phyloP scores from a whole-genome alignment of 2,888 invertebrate genomes.

The Entomobrya proxima region DNA sequence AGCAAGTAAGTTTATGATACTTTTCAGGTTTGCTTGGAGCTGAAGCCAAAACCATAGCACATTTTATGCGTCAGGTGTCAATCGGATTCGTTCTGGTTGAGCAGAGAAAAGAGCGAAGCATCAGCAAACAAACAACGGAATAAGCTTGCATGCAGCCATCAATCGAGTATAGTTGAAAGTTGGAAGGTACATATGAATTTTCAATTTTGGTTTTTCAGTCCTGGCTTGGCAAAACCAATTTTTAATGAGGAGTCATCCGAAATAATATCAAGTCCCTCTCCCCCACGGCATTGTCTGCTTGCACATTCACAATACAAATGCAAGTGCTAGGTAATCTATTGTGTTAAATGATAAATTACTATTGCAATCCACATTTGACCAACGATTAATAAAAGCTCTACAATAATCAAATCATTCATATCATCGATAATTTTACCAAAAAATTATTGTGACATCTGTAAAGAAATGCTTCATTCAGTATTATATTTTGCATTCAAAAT shows the following conservation, averaged over 20 bases:
- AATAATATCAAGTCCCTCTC: background rate
- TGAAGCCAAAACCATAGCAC: conserved; percentile 46
- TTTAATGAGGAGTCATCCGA: conserved; percentile 52
- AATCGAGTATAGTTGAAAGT: background rate
- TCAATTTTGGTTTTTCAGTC: no score
- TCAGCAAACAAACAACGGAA: conserved; percentile 11
- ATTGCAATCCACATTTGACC: no score
- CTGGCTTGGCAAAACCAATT: conserved; percentile 58
- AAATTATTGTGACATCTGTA: background rate
- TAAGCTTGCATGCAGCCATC: background rate
- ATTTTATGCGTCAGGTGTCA: conserved; percentile 75
- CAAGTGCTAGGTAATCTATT: no score
- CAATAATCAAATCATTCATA: no score
- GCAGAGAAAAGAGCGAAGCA: conserved; percentile 18
- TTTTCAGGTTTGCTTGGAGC: background rate
- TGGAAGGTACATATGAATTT: background rate
- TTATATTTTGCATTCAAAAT: background rate
- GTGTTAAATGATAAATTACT: no score
- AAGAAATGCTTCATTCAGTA: background rate
- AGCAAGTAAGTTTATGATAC: background rate
- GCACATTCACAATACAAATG: background rate
- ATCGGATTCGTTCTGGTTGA: conserved; percentile 72
- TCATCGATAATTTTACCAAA: background rate
- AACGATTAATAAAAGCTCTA: no score
- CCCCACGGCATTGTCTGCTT: background rate